Base-by-base conservation (phyloP, 2,888 invertebrate genomes). In the Thymelicus acteon region DNA sequence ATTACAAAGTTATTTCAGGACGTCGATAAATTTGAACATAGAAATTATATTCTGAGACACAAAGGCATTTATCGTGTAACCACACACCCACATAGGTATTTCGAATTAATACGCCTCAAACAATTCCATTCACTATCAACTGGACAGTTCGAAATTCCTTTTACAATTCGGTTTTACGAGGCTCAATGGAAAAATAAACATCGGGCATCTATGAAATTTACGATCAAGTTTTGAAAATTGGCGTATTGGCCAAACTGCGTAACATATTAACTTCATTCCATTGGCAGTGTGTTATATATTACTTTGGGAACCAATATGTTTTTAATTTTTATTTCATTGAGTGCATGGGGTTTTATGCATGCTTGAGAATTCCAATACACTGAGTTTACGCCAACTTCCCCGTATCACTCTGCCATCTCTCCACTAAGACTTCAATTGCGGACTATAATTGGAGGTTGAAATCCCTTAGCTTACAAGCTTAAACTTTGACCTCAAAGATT, bases 91-190 rank as follows among this genome's bases (percentile, higher is more conserved):
- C 54, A 54, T 12, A n/a, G n/a, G n/a, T n/a, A 39, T 39, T 62
- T 57, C 24, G 31, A 62, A 57, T 68, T 62, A 13, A 44, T 62
- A 68, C 52, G 68, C 47, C 57, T 68, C 68, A 68, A 62, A 68
- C 54, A 62, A 68, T 68, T 68, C 68, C 68, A 62, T 47, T 47
- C 47, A 62, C 54, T 62, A 54, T 62, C 54, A 68, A 68, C 44
- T 62, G 62, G 61, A 77, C 79, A 77, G 76, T 80, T 82, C 78
- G 78, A 82, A 85, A 85, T 82, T 82, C 80, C 78, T 82, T 83
- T 80, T 77, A 76, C 81, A 83, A 86, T 84, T 82, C 82, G 83
- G 77, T 81, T 76, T 75, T 37, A 57, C 37, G 57, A 37, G 77
- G 76, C 80, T 75, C 75, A 75, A 74, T 78, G 75, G 57, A 57